These are phyloP conservation scores for Agonopterix alstromeriana DNA, from an alignment of 2,888 invertebrate genomes.

Conservation along the genomic window DNA sequence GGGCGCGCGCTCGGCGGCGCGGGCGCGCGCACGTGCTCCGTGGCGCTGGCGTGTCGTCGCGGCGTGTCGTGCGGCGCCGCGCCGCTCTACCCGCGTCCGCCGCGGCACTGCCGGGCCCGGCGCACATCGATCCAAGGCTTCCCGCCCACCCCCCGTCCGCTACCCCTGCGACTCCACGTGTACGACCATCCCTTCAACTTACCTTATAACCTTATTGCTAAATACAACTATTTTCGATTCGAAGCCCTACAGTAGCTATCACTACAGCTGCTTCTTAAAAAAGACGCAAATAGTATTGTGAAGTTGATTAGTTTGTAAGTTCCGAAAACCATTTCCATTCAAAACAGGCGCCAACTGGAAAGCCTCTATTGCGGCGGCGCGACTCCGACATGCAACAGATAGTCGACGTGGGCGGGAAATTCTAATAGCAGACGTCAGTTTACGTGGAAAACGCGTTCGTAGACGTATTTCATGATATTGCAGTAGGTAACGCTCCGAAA, in stretches of 20 bases:
- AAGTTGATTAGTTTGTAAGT: too few relatives aligned
- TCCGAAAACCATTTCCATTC: conserved; percentile 17
- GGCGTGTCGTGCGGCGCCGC: conserved; percentile 59
- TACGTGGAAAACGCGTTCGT: conserved; percentile 26
- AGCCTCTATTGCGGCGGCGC: conserved; percentile 47
- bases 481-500: conserved; percentile 37
- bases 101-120: conserved; percentile 58
- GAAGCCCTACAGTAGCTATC: background rate
- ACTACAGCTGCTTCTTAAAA: background rate
- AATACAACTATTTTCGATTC: background rate
- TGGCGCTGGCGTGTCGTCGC: conserved; percentile 45
- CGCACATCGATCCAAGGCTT: conserved; percentile 47
- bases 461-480: conserved; percentile 38
- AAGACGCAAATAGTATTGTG: background rate
- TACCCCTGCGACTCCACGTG: conserved; percentile 38
- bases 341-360: conserved; percentile 32
- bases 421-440: conserved; percentile 45
- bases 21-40: conserved; percentile 59
- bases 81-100: conserved; percentile 68
- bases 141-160: conserved; percentile 26
- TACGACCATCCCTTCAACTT: conserved; percentile 29
- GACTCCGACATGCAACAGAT: conserved; percentile 65
- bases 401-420: conserved; percentile 63
- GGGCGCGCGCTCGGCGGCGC: conserved; percentile 53
- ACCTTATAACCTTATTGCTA: conserved; percentile 11